phyloP scores from a whole-genome alignment of 2,888 invertebrate genomes.

The Calameuta idolon region DNA sequence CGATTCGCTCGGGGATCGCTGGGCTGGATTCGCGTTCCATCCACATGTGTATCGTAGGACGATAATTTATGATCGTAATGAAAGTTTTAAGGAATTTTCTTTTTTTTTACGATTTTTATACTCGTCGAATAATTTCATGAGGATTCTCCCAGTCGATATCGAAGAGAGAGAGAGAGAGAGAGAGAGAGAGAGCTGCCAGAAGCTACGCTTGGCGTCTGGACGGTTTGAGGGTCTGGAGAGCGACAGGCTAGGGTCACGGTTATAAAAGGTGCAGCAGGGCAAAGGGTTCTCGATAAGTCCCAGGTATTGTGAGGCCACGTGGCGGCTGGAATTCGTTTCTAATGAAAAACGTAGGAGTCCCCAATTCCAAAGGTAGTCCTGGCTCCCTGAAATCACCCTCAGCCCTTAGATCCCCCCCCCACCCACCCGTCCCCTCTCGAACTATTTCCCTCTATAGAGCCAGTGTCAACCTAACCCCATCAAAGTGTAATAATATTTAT shows the following conservation, averaged over 20 bases:
- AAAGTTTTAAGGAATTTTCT: not conserved
- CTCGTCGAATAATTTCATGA: not conserved
- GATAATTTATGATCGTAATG: not conserved
- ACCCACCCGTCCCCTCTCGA: slow-evolving; percentile 8
- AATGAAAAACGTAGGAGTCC: slow-evolving; percentile 55
- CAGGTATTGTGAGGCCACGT: slow-evolving; percentile 45
- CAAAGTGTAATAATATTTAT: slow-evolving; percentile 68
- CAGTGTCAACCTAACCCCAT: slow-evolving; percentile 66
- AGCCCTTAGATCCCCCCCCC: slow-evolving; percentile 11
- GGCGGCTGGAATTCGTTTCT: slow-evolving; percentile 46
- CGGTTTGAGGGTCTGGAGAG: not conserved
- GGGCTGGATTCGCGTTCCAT: not conserved
- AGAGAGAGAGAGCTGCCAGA: too few species aligned
- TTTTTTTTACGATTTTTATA: too few species aligned
- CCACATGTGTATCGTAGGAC: not conserved
- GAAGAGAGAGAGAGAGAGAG: too few species aligned
- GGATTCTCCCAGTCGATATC: not conserved
- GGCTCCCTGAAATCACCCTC: not conserved
- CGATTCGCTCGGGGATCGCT: not conserved
- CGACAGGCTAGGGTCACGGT: not conserved
- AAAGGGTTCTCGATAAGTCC: slow-evolving; percentile 4
- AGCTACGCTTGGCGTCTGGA: not conserved
- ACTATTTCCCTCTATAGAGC: slow-evolving; percentile 24
- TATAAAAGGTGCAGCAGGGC: not conserved
- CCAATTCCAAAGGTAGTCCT: not conserved